Percentiles rank a stretch among this genome's conserved stretches.
Conservation (phyloP, 2,888 invertebrate genomes). For the Cosmopolites sordidus region DNA sequence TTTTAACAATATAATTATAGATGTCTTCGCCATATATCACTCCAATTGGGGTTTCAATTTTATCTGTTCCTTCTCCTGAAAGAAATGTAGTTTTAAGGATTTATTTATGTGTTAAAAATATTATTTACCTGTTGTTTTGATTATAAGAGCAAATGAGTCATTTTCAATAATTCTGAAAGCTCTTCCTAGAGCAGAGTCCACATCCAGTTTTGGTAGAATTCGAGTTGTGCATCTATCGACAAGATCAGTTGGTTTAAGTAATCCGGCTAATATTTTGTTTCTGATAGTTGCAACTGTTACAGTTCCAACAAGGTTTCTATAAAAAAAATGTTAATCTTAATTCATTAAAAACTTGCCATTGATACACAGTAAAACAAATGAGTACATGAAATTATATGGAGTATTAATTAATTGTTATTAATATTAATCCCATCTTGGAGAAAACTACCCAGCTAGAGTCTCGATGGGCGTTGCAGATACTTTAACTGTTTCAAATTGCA, state of each 20-base stretch:
- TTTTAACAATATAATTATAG: slow-evolving; percentile 1
- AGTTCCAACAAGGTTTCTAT: slow-evolving; percentile 60
- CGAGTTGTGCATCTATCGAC: slow-evolving; percentile 64
- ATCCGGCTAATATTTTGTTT: slow-evolving; percentile 60
- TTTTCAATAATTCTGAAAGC: slow-evolving; percentile 75
- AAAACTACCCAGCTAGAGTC: no score
- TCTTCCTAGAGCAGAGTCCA: slow-evolving; percentile 63
- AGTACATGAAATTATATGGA: no score
- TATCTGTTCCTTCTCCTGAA: slow-evolving; percentile 12
- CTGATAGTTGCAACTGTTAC: slow-evolving; percentile 66
- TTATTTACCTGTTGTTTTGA: slow-evolving; percentile 41
- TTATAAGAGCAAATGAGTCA: slow-evolving; percentile 70
- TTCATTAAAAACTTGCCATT: neutral
- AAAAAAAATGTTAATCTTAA: slow-evolving; percentile 3
- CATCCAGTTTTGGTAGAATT: slow-evolving; percentile 66
- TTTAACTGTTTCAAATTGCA: no score
- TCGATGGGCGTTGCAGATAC: no score
- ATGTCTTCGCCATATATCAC: slow-evolving; percentile 20
- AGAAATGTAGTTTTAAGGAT: slow-evolving; percentile 3
- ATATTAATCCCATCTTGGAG: no score
- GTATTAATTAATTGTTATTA: no score
- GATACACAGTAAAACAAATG: no score
- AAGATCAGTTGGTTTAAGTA: slow-evolving; percentile 55
- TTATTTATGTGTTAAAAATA: no score
- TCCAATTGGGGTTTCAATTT: slow-evolving; percentile 21